Base-by-base conservation (phyloP, 2,888 invertebrate genomes). In the Eledona agricola region DNA sequence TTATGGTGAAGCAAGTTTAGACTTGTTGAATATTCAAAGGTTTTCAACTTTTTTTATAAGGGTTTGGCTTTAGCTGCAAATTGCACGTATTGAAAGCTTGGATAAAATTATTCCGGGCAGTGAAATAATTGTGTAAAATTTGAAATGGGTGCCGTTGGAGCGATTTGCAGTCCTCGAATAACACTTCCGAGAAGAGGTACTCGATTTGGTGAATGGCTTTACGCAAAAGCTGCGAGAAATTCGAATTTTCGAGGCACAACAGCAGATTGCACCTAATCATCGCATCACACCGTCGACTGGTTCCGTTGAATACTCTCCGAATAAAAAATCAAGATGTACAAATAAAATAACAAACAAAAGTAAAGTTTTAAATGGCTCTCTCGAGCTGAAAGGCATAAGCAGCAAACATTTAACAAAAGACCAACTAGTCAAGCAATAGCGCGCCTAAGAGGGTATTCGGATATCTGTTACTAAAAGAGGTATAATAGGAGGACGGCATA, bases 181-280 rank as follows among this genome's bases (percentile, higher is more conserved):
- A n/a, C n/a, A n/a, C n/a, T n/a, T n/a, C n/a, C n/a, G n/a, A n/a
- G n/a, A n/a, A n/a, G n/a, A n/a, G n/a, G n/a, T n/a, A n/a, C n/a
- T n/a, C n/a, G n/a, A n/a, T n/a, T n/a, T n/a, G n/a, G n/a, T n/a
- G n/a, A n/a, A n/a, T n/a, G n/a, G n/a, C 17, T 40, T 40, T 10
- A 26, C 28, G 19, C 40, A 16, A 40, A 29, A 28, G 34, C 29
- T 43, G 31, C 49, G 51, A 43, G 45, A 55, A 51, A 51, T 42
- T 46, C 51, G 51, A 38, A 40, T 55, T 51, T 45, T 22, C 37
- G 45, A 40, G 19, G 32, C 46, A 31, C 46, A 51, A 51, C 40
- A 11, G 22, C 17, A 45, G 47, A 59, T 59, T 58, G 53, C 57
- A 56, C 59, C 59, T 54, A 59, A 61, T 61, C 59, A 61, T 61